Conservation (phyloP, 1,140 invertebrate species). For the Diorhabda carinulata region DNA sequence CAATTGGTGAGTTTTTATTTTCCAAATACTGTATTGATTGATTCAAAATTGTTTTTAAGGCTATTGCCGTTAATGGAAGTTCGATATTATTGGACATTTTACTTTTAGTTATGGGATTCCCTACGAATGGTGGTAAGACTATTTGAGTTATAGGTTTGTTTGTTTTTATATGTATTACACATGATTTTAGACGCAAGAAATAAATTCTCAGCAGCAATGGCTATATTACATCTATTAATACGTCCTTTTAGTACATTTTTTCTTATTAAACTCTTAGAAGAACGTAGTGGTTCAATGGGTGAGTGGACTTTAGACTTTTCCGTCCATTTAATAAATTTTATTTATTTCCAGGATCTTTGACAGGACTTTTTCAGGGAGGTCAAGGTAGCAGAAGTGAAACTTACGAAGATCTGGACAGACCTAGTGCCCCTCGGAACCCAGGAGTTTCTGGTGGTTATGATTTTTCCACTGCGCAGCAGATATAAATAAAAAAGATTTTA, state of each 20-base stretch:
- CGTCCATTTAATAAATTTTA: background rate
- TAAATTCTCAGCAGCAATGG: conserved; percentile 29
- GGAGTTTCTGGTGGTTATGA: conserved; percentile 21
- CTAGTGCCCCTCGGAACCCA: conserved; percentile 10
- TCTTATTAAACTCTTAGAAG: conserved; percentile 26
- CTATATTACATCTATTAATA: conserved; percentile 24
- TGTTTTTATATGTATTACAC: background rate
- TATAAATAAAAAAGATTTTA: conserved; percentile 16
- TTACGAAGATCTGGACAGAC: conserved; percentile 27
- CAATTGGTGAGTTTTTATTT: conserved; percentile 23
- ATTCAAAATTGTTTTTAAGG: conserved; percentile 15
- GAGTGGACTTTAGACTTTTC: conserved; percentile 5
- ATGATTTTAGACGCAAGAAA: conserved; percentile 21
- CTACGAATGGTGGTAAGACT: conserved; percentile 19
- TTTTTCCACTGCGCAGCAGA: conserved; percentile 25
- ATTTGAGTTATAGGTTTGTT: background rate
- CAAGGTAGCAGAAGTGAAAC: conserved; percentile 17
- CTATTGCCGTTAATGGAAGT: conserved; percentile 24
- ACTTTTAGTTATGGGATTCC: conserved; percentile 25
- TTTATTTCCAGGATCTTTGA: conserved; percentile 22
- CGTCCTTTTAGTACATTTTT: conserved; percentile 22
- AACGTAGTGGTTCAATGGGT: conserved; percentile 25
- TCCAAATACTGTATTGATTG: background rate
- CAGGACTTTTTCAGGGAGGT: conserved; percentile 9
- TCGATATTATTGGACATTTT: conserved; percentile 27